phyloP scores from a whole-genome alignment of 2,888 invertebrate genomes.

The Lasioglossum pauxillum region DNA sequence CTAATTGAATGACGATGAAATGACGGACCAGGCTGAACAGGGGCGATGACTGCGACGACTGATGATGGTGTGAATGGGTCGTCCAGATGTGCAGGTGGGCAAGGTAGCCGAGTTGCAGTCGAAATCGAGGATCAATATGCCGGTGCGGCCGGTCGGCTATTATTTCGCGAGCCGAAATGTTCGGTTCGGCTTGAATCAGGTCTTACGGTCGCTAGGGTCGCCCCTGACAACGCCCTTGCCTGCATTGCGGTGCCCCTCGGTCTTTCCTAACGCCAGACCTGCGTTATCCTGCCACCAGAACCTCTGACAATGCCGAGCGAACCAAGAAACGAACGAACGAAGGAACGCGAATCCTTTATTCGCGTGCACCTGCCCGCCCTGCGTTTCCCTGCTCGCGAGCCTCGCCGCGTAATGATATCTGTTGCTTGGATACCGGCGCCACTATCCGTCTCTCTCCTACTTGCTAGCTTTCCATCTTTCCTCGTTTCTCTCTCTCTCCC shows the following conservation, averaged over 20 bases:
- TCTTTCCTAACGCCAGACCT: slow-evolving; percentile 34
- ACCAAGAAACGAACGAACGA: neutral
- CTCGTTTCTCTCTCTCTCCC: neutral
- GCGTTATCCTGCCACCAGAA: slow-evolving; percentile 67
- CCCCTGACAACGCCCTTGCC: slow-evolving; percentile 84
- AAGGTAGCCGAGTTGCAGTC: slow-evolving; percentile 8
- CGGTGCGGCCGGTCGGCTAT: slow-evolving; percentile 25
- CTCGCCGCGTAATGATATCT: slow-evolving; percentile 27
- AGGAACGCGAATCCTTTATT: slow-evolving; percentile 50
- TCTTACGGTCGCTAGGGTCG: slow-evolving; percentile 80
- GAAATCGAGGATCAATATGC: slow-evolving; percentile 58
- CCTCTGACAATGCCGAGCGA: slow-evolving; percentile 30
- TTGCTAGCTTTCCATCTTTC: neutral
- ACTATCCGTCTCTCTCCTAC: neutral
- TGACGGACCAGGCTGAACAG: neutral
- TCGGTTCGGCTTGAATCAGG: slow-evolving; percentile 68
- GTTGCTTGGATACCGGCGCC: slow-evolving; percentile 19
- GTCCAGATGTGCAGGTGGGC: neutral
- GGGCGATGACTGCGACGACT: neutral
- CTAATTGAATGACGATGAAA: neutral
- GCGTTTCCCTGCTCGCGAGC: slow-evolving; percentile 15
- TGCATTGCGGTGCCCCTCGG: slow-evolving; percentile 81
- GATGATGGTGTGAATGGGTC: neutral
- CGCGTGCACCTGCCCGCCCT: slow-evolving; percentile 33
- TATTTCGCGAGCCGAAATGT: slow-evolving; percentile 65